Base-by-base conservation (phyloP, 2,797 vertebrate species). In the Pygocentrus nattereri region DNA sequence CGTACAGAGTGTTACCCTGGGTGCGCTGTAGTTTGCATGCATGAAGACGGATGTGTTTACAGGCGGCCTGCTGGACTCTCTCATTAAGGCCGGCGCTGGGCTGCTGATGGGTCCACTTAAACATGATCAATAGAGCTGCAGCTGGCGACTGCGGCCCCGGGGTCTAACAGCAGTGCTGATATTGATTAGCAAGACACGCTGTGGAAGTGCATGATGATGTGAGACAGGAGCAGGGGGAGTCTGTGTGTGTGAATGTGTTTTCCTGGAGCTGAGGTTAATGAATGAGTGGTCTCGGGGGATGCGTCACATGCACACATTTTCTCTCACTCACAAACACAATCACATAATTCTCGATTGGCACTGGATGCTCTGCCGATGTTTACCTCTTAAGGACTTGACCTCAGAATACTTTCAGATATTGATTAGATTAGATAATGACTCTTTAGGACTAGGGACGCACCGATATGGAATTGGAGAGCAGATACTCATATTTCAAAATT, bases 41-140 rank as follows among this genome's bases (percentile, higher is more conserved):
- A 21, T 16, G 27, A 54, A 54, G 69, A 80, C 15, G 44, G 54
- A 69, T 78, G 50, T 67, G 65, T 59, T 70, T 79, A 78, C 62
- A 44, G 65, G 58, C 44, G 11, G 58, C 58, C 41, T 50, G 67
- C 61, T 52, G 27, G 56, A 18, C 38, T 56, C 19, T 80, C 27
- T 71, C 78, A 61, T 80, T 73, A 72, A 50, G 27, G 54, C 49
- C 54, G 4, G 19, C 18, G 1, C 31, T 38, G 30, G 16, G 30
- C 18, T 7, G 62, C 31, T 52, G 52, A 75, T 74, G 52, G 61
- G 54, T 47, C 31, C 65, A 70, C 59, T 76, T 80, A 67, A 73
- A 56, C 30, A 47, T 59, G 58, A 70, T 75, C 13, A 23, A 50
- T 61, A 56, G 80, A 59, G 15, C 52, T 38, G 19, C 50, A 15